Evolutionary conservation across 2,113 vertebrate genomes (phyloP).

Genomic region (Peromyscus polionotus): DNA sequence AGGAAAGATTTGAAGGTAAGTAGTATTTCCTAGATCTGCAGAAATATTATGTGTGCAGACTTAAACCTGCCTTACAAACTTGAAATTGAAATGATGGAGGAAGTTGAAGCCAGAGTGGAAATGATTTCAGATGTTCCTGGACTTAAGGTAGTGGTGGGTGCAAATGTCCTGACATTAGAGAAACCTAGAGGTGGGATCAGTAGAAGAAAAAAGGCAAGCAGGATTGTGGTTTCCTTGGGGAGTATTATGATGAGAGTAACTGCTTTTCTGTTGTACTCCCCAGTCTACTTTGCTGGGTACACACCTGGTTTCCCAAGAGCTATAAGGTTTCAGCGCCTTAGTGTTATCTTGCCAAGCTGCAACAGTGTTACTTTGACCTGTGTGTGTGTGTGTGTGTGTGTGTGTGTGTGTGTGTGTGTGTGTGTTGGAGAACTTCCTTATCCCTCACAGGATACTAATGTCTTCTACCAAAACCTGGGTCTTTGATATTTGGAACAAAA

Average conservation of each 20-base stretch:
- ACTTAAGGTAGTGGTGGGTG: not conserved
- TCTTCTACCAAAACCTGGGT: not conserved
- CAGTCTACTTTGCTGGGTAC: slow-evolving; percentile 65
- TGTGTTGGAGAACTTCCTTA: not conserved
- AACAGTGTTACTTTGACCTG: slow-evolving; percentile 57
- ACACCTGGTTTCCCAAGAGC: slow-evolving; percentile 46
- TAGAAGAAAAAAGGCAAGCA: slow-evolving; percentile 60
- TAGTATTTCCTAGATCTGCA: not conserved
- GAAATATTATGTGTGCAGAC: not conserved
- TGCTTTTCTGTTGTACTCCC: not conserved
- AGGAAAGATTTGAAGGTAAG: slow-evolving; percentile 41
- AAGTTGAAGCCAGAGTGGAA: slow-evolving; percentile 30
- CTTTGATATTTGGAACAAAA: slow-evolving; percentile 29
- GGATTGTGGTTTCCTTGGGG: slow-evolving; percentile 49
- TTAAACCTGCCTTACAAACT: slow-evolving; percentile 24
- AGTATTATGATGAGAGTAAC: slow-evolving; percentile 28
- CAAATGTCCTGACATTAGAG: not conserved
- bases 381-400: no score
- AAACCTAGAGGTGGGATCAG: slow-evolving; percentile 53
- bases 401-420: no score
- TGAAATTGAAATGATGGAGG: not conserved
- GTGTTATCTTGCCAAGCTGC: slow-evolving; percentile 41
- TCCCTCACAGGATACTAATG: not conserved
- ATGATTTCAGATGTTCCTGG: not conserved
- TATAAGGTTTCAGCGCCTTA: not conserved